Conservation (phyloP, 2,797 vertebrate genomes). For the Fratercula arctica region DNA sequence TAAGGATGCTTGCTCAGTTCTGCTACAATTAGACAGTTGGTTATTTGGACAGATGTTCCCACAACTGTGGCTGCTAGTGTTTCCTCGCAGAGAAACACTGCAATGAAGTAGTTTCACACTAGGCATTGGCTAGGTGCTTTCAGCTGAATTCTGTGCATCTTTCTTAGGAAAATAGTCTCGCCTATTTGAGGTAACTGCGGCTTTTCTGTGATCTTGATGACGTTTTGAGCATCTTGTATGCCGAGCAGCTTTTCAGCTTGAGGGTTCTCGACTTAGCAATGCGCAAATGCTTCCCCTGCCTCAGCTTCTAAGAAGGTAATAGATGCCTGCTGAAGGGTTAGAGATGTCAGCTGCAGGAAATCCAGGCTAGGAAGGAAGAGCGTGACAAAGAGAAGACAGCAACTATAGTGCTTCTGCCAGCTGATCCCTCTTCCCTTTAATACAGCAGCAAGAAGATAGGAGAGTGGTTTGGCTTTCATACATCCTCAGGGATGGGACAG, state of each 20-base stretch:
- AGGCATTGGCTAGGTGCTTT: background rate
- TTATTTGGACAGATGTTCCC: slow-evolving; percentile 16
- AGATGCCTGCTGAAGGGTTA: background rate
- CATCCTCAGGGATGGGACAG: background rate
- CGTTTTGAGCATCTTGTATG: background rate
- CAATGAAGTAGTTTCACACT: background rate
- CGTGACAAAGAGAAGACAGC: background rate
- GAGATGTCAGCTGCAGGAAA: background rate
- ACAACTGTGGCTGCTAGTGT: background rate
- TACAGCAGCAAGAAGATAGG: background rate
- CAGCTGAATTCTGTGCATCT: background rate
- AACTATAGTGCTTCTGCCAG: background rate
- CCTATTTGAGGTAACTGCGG: background rate
- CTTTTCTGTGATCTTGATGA: background rate
- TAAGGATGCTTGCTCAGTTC: background rate
- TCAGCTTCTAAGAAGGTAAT: background rate
- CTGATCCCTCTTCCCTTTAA: background rate
- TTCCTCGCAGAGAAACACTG: background rate
- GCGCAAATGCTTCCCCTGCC: background rate
- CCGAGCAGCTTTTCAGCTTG: background rate
- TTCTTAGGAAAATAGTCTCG: background rate
- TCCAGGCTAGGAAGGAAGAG: background rate
- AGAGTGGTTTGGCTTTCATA: background rate
- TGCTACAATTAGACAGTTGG: background rate
- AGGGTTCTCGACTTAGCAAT: background rate